Base-by-base conservation (phyloP, 2,113 vertebrate species). In the Trachemys scripta region DNA sequence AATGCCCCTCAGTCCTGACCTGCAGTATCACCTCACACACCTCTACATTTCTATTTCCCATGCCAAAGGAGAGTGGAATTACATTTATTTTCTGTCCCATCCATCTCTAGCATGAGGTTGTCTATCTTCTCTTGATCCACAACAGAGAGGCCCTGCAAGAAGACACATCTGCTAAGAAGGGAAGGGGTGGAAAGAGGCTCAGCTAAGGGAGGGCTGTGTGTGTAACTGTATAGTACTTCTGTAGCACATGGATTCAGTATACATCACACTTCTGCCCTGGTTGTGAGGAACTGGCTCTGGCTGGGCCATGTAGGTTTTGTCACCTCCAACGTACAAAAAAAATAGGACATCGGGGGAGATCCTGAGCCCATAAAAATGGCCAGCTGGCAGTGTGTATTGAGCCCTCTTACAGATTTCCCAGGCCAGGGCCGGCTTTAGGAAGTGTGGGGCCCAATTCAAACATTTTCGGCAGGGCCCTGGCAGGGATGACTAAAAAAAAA, bases 41-140 rank as follows among this genome's bases (percentile, higher is more conserved):
- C 11, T 14, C 12, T 1, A 24, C 6, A 38, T 1, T 2, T 89
- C 76, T 59, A 56, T 22, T 88, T 83, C 91, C 89, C 49, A 86
- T 0, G 47, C 8, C 75, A 80, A 69, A 94, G 87, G 69, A 84
- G 54, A 25, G 65, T 78, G 1, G 3, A 97, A 97, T 99, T 98
- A 99, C 99, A 99, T 98, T 99, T 99, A 97, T 99, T 99, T 85
- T 99, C 99, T 16, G 99, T 99, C 90, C 99, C 99, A 0, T 99
- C 99, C 98, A 99, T 96, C 96, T 99, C 99, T 53, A 99, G 98
- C 99, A 99, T 99, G 95, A 99, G 78, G 53, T 98, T 99, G 97
- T 99, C 99, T 90, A 99, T 98, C 94, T 99, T 99, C 95, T 99
- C 99, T 95, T 99, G 99, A 94, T 99, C 99, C 93, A 99, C 95